Evolutionary conservation across 2,113 vertebrate genomes (phyloP).

Genomic region (Parus major): DNA sequence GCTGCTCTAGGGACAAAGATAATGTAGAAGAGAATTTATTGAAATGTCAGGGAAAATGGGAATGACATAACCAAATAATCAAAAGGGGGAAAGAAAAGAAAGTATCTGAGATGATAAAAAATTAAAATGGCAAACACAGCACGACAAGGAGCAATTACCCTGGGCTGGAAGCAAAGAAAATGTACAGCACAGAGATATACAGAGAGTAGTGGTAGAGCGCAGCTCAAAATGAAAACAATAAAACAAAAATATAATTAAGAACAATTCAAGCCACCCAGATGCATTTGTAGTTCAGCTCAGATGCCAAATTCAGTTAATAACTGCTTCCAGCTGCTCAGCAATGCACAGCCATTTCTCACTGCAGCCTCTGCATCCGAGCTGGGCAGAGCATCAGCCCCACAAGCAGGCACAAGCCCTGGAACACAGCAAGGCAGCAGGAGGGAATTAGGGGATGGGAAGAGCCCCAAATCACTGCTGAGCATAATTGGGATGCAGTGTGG

Average conservation of each 20-base stretch:
- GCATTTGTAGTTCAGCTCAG: neutral
- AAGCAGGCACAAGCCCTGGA: neutral
- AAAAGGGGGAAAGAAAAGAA: neutral
- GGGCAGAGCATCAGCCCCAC: neutral
- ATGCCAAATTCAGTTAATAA: constrained; percentile 15
- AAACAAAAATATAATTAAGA: constrained; percentile 59
- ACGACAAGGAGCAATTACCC: constrained; percentile 26
- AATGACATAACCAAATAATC: constrained; percentile 42
- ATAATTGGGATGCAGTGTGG: fast-evolving
- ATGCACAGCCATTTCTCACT: neutral
- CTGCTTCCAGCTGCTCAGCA: constrained; percentile 1
- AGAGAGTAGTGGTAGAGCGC: neutral
- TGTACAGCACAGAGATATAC: neutral
- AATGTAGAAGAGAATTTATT: constrained; percentile 42
- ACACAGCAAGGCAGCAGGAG: neutral
- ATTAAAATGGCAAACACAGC: constrained; percentile 54
- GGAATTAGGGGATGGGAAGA: neutral
- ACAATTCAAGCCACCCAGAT: constrained; percentile 35
- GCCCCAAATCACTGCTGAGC: neutral
- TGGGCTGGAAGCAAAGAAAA: neutral
- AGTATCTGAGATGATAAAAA: constrained; percentile 34
- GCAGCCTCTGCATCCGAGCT: neutral
- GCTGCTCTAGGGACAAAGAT: constrained; percentile 38
- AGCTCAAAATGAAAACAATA: constrained; percentile 39
- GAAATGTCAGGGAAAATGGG: constrained; percentile 44